These are phyloP conservation scores for Argentina silus DNA, from an alignment of 2,797 vertebrate species.

Conservation along the genomic window DNA sequence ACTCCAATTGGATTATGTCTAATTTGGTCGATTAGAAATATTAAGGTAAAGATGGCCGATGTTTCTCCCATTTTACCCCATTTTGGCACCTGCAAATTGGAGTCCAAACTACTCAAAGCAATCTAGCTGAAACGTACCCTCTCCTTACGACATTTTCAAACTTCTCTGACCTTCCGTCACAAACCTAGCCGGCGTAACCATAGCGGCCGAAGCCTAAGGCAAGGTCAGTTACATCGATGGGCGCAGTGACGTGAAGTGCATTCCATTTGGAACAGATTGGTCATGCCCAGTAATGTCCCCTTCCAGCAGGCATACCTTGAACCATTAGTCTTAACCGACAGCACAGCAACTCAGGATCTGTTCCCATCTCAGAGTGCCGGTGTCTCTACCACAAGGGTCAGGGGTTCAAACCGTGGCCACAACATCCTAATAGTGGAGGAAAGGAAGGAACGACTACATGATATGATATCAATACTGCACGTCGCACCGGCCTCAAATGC, in stretches of 20 bases:
- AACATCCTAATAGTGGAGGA: constrained; percentile 56
- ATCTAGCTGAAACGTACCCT: not conserved
- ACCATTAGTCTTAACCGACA: constrained; percentile 73
- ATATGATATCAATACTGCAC: constrained; percentile 64
- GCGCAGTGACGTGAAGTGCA: constrained; percentile 72
- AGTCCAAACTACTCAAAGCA: no score
- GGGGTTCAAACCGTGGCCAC: constrained; percentile 61
- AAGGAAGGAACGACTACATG: constrained; percentile 29
- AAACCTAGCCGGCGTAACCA: constrained; percentile 42
- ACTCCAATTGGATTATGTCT: no score
- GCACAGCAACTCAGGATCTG: constrained; percentile 62
- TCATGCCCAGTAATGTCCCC: constrained; percentile 73
- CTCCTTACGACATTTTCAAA: constrained; percentile 4
- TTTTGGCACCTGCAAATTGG: no score
- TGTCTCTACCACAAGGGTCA: constrained; percentile 63
- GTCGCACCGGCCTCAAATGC: constrained; percentile 36
- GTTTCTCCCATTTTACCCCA: no score
- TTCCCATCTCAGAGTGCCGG: constrained; percentile 58
- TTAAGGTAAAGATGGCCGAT: no score
- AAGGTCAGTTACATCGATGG: constrained; percentile 73
- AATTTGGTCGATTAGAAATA: no score
- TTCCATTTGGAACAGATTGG: constrained; percentile 75
- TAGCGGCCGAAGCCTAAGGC: constrained; percentile 61
- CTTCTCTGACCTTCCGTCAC: not conserved
- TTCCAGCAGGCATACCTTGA: constrained; percentile 61